A percentile compares a stretch with the other conserved stretches of the same genome.
These are phyloP conservation scores for Eilema depressum DNA, from an alignment of 2,888 invertebrate species.

Conservation along the genomic window DNA sequence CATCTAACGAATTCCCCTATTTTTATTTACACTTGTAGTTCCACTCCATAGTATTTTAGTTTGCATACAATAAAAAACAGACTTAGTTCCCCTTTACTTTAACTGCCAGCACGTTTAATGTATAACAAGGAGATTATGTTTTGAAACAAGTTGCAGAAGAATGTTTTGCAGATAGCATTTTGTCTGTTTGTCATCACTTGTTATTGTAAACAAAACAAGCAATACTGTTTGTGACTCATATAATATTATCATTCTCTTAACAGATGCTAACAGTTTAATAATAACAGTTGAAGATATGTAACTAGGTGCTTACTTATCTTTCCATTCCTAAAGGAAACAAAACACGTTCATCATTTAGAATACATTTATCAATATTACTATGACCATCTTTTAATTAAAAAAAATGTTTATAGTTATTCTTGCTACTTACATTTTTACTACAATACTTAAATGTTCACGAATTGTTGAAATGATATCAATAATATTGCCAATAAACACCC, in stretches of 20 bases:
- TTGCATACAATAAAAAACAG: slow-evolving; percentile 29
- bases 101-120: slow-evolving; percentile 30
- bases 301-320: not conserved
- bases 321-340: not conserved
- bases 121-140: slow-evolving; percentile 32
- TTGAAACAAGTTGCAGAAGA: slow-evolving; percentile 29
- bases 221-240: slow-evolving; percentile 62
- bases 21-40: slow-evolving; percentile 30
- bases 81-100: slow-evolving; percentile 27
- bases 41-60: slow-evolving; percentile 39
- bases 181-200: slow-evolving; percentile 65
- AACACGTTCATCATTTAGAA: not conserved
- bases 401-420: not conserved
- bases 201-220: slow-evolving; percentile 74
- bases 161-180: slow-evolving; percentile 41
- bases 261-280: slow-evolving; percentile 28
- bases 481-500: not conserved
- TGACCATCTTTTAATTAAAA: not conserved
- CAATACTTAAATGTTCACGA: not conserved
- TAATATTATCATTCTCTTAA: slow-evolving; percentile 57
- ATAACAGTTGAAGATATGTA: not conserved
- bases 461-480: not conserved
- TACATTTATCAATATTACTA: not conserved
- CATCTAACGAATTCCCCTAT: slow-evolving; percentile 56
- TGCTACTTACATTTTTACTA: not conserved